A percentile compares a stretch with the other conserved stretches of the same genome.
Conservation (phyloP, 2,797 vertebrate species). For the Malacoctenus gilli region DNA sequence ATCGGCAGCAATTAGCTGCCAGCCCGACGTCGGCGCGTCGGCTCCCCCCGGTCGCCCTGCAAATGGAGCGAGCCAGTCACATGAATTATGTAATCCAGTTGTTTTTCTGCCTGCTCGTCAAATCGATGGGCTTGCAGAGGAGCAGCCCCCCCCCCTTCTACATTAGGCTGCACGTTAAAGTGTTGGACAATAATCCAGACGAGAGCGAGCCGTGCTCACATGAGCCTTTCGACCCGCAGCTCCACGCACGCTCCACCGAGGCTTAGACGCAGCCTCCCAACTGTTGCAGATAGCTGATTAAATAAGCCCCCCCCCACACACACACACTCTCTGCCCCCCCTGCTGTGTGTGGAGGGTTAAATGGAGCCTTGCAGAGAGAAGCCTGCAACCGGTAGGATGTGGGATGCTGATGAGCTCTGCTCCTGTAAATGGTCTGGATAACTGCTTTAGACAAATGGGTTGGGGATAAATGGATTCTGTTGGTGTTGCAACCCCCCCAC, state of each 20-base stretch:
- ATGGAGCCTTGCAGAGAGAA: constrained; percentile 25
- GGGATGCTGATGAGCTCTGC: constrained; percentile 59
- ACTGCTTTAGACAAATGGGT: constrained; percentile 59
- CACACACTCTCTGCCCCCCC: too few species aligned
- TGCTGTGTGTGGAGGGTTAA: constrained; percentile 33
- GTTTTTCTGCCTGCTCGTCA: constrained; percentile 47
- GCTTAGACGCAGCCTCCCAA: constrained; percentile 56
- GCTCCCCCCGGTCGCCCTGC: constrained; percentile 12
- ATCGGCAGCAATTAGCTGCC: neutral
- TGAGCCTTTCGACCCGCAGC: constrained; percentile 48
- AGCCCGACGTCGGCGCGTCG: neutral
- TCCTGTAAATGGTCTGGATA: constrained; percentile 58
- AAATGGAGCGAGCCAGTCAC: constrained; percentile 54
- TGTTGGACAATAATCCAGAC: constrained; percentile 63
- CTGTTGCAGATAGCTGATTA: constrained; percentile 64
- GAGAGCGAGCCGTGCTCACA: constrained; percentile 42
- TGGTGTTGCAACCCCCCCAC: constrained; percentile 6
- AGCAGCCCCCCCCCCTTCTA: constrained; percentile 42
- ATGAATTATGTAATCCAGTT: constrained; percentile 77
- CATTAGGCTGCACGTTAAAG: constrained; percentile 66
- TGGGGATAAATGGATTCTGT: constrained; percentile 49
- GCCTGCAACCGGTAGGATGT: constrained; percentile 35
- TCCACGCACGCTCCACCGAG: constrained; percentile 35
- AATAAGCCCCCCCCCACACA: constrained; percentile 33
- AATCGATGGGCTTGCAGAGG: constrained; percentile 62